phyloP scores from a whole-genome alignment of 2,888 invertebrate species.

The Tridacna crocea region DNA sequence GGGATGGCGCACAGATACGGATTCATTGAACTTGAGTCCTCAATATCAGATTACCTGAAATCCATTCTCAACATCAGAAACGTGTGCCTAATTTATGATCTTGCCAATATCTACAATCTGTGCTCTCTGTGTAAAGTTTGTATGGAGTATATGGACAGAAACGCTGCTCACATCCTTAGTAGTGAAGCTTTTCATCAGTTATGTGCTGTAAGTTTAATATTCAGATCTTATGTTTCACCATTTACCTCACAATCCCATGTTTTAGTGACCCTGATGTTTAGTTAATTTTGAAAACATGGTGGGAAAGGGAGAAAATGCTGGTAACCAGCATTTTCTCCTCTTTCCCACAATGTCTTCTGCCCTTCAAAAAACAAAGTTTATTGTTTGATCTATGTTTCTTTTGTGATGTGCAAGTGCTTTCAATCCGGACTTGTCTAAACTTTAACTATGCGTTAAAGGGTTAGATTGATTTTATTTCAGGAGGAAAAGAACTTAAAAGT shows the following conservation, averaged over 20 bases:
- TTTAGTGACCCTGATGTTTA: no score
- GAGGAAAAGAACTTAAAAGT: not conserved
- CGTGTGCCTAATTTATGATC: slow-evolving; percentile 97
- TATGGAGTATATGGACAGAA: slow-evolving; percentile 94
- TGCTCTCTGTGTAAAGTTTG: slow-evolving; percentile 90
- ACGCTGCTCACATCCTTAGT: slow-evolving; percentile 93
- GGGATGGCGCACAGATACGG: slow-evolving; percentile 98
- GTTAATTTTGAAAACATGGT: not conserved
- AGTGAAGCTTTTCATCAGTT: slow-evolving; percentile 93
- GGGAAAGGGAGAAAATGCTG: slow-evolving; percentile 2
- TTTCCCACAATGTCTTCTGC: not conserved
- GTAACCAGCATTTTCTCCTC: not conserved
- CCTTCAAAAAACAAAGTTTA: no score
- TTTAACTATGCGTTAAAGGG: no score
- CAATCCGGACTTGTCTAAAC: no score
- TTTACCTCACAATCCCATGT: not conserved
- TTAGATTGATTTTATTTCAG: not conserved
- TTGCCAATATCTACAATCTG: slow-evolving; percentile 90
- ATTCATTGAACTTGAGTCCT: slow-evolving; percentile 94
- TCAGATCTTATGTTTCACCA: not conserved
- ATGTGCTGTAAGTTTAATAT: slow-evolving; percentile 88
- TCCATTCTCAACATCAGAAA: slow-evolving; percentile 94
- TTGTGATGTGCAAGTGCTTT: no score
- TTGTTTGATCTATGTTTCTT: no score
- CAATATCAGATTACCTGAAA: slow-evolving; percentile 96